phyloP scores from a whole-genome alignment of 2,113 vertebrate species.

The Mola mola region DNA sequence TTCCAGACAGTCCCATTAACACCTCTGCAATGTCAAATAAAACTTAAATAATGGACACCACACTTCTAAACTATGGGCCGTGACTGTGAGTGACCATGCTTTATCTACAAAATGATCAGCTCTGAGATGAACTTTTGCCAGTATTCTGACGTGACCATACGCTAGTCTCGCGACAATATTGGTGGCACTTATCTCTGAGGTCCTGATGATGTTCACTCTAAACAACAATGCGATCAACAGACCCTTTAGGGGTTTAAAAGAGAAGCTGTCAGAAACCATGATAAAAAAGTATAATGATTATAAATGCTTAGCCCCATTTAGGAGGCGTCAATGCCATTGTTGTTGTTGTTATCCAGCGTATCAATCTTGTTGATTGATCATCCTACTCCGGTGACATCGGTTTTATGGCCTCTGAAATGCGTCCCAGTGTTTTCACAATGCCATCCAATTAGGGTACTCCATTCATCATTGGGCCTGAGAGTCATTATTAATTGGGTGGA shows the following conservation, averaged over 20 bases:
- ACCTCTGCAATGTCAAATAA: constrained; percentile 47
- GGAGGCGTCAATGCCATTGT: constrained; percentile 77
- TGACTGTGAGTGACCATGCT: too few relatives aligned
- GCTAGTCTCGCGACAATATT: constrained; percentile 29
- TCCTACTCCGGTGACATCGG: constrained; percentile 73
- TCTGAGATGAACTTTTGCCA: not conserved
- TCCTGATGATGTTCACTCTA: constrained; percentile 64
- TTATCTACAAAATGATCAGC: too few relatives aligned
- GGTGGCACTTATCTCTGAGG: constrained; percentile 56
- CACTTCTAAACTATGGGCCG: not conserved
- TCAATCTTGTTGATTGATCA: constrained; percentile 86
- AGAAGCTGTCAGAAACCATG: constrained; percentile 66
- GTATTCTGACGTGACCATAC: constrained; percentile 18
- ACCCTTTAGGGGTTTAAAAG: constrained; percentile 68
- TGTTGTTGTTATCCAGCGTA: constrained; percentile 78
- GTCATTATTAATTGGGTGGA: constrained; percentile 83
- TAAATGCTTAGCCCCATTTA: constrained; percentile 77
- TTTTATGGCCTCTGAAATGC: constrained; percentile 82
- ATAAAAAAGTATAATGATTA: constrained; percentile 78
- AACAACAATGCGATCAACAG: constrained; percentile 72
- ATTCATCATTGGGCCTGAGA: constrained; percentile 82
- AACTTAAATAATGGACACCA: constrained; percentile 9
- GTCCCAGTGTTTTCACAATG: constrained; percentile 83
- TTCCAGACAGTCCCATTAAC: constrained; percentile 39
- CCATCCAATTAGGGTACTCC: constrained; percentile 82